A percentile compares a stretch with the other conserved stretches of the same genome.
These are phyloP conservation scores for Catocala sponsa DNA, from an alignment of 2,888 invertebrate genomes.

Conservation along the genomic window DNA sequence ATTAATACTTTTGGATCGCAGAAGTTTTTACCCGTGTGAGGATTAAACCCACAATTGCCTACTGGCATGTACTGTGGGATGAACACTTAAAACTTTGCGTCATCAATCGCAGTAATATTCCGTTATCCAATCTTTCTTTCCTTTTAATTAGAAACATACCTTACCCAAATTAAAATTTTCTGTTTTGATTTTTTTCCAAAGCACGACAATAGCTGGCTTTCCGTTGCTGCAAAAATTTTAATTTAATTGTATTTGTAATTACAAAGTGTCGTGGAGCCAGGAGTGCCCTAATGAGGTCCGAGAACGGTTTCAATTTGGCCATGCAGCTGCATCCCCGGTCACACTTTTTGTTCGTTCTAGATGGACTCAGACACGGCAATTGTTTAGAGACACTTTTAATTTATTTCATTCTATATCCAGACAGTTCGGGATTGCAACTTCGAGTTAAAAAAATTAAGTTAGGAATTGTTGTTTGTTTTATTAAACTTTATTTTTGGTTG, in stretches of 20 bases:
- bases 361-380: constrained; percentile 60
- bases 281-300: constrained; percentile 62
- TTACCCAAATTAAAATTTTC: neutral
- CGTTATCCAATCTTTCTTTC: too few species aligned
- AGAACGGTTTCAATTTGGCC: constrained; percentile 66
- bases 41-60: too few species aligned
- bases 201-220: constrained; percentile 7
- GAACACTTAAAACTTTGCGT: too few species aligned
- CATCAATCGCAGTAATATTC: too few species aligned
- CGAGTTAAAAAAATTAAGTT: neutral
- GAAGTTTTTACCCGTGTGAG: too few species aligned
- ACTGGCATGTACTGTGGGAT: too few species aligned
- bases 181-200: neutral
- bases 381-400: constrained; percentile 55
- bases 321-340: constrained; percentile 54
- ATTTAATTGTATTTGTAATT: constrained; percentile 48
- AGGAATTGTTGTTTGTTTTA: too few species aligned
- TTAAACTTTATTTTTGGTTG: too few species aligned
- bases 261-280: constrained; percentile 46
- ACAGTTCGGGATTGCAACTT: neutral
- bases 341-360: constrained; percentile 46
- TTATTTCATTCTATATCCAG: constrained; percentile 45
- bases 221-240: constrained; percentile 12
- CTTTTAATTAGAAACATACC: constrained; percentile 7
- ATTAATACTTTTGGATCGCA: too few species aligned